These are phyloP conservation scores for Nerophis lumbriciformis DNA, from an alignment of 2,113 vertebrate genomes.

Conservation along the genomic window DNA sequence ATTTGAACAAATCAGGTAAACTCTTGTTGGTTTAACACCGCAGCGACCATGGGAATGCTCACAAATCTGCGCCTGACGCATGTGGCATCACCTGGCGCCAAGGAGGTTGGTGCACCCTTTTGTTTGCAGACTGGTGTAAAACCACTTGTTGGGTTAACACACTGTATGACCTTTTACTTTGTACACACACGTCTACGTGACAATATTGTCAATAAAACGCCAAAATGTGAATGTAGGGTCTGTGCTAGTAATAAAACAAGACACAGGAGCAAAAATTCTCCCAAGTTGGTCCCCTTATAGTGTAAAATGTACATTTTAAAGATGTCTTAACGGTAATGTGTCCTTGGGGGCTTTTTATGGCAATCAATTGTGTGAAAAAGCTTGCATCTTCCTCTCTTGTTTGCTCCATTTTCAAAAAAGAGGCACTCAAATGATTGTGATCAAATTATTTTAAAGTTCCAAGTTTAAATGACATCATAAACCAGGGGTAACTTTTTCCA, in stretches of 20 bases:
- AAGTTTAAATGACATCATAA: too few relatives aligned
- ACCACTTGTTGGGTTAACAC: background rate
- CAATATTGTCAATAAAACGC: background rate
- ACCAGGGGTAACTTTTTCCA: too few relatives aligned
- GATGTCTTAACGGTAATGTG: too few relatives aligned
- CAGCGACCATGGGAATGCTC: conserved; percentile 1
- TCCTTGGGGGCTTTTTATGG: too few relatives aligned
- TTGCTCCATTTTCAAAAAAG: too few relatives aligned
- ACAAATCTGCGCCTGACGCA: conserved; percentile 13
- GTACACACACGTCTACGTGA: background rate
- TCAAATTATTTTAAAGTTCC: too few relatives aligned
- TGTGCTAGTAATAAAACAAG: background rate
- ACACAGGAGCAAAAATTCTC: too few relatives aligned
- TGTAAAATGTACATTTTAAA: too few relatives aligned
- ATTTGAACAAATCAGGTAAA: conserved; percentile 9
- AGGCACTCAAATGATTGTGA: too few relatives aligned
- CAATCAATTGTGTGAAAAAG: too few relatives aligned
- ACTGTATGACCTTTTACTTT: background rate
- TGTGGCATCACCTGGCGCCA: conserved; percentile 16
- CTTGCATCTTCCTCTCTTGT: too few relatives aligned
- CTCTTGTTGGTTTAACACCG: conserved; percentile 6
- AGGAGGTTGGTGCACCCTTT: conserved; percentile 5
- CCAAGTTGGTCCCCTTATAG: too few relatives aligned
- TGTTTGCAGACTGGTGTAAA: conserved; percentile 9
- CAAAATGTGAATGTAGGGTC: background rate